phyloP scores from a whole-genome alignment of 2,888 invertebrate genomes.

The Phengaris alcon region DNA sequence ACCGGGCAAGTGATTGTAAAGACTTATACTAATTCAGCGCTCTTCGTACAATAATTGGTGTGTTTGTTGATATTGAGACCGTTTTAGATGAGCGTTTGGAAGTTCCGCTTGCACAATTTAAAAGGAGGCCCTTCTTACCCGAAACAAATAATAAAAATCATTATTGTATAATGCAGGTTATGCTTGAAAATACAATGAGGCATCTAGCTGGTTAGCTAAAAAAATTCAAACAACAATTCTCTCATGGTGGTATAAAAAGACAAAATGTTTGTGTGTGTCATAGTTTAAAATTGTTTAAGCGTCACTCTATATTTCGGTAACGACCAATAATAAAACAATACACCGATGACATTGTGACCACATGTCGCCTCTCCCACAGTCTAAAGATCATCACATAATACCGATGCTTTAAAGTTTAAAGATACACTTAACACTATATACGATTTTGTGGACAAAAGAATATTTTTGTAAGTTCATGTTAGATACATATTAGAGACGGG shows the following conservation, averaged over 20 bases:
- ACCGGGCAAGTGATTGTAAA: conserved; percentile 44
- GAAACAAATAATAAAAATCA: conserved; percentile 2
- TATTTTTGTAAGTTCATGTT: too few relatives aligned
- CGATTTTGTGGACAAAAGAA: too few relatives aligned
- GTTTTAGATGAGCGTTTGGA: neutral
- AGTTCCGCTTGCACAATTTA: conserved; percentile 10
- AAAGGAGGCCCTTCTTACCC: neutral
- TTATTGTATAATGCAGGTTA: neutral
- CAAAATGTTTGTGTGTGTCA: conserved; percentile 20
- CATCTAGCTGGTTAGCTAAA: neutral
- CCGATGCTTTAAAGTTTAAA: too few relatives aligned
- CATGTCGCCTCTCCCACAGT: conserved; percentile 55
- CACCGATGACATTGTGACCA: conserved; percentile 43
- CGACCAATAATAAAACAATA: conserved; percentile 43
- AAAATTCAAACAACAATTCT: neutral
- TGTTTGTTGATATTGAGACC: conserved; percentile 5
- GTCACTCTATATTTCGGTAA: conserved; percentile 42
- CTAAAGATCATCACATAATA: neutral
- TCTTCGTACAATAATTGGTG: conserved; percentile 27
- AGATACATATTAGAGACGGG: too few relatives aligned
- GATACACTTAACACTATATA: too few relatives aligned
- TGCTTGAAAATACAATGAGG: neutral
- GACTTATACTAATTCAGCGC: conserved; percentile 33
- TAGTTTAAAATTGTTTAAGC: conserved; percentile 43
- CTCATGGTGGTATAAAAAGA: neutral